These are phyloP conservation scores for Diadumene lineata DNA, from an alignment of 92 coral and sea anemone genomes.

Conservation along the genomic window DNA sequence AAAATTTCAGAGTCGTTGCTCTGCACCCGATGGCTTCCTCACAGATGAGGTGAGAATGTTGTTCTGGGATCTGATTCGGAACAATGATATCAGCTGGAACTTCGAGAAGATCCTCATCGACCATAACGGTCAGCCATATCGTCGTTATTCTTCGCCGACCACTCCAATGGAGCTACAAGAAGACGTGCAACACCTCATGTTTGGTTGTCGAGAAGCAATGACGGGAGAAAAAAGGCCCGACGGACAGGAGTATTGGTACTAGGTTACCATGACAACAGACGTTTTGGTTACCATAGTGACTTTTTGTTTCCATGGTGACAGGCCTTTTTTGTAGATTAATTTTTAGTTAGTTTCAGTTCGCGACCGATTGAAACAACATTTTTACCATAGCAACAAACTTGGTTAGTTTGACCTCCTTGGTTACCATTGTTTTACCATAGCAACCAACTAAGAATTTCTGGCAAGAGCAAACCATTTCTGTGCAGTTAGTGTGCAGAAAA, in stretches of 20 bases:
- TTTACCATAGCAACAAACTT: not conserved
- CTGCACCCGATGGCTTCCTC: constrained; percentile 70
- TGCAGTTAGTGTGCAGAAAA: no score
- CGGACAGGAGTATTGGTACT: constrained; percentile 11
- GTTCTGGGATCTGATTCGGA: constrained; percentile 78
- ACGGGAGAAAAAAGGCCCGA: constrained; percentile 17
- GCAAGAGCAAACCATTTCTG: no score
- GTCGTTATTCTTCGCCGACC: constrained; percentile 76
- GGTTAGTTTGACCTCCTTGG: no score
- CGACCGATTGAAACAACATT: constrained; percentile 16
- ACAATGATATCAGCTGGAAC: constrained; percentile 92
- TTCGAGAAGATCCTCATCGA: constrained; percentile 89
- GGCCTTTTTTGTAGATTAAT: no score
- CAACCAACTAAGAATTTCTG: no score
- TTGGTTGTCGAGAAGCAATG: constrained; percentile 31
- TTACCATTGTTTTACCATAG: no score
- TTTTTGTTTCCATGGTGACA: no score
- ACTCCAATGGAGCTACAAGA: constrained; percentile 76
- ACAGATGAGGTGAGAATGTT: constrained; percentile 56
- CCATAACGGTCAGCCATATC: constrained; percentile 86
- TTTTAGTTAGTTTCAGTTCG: not conserved
- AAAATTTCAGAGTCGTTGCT: constrained; percentile 74
- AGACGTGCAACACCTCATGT: constrained; percentile 63
- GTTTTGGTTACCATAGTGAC: not conserved
- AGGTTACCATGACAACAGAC: not conserved